phyloP scores from a whole-genome alignment of 1,140 invertebrate species.

The Achroia grisella region DNA sequence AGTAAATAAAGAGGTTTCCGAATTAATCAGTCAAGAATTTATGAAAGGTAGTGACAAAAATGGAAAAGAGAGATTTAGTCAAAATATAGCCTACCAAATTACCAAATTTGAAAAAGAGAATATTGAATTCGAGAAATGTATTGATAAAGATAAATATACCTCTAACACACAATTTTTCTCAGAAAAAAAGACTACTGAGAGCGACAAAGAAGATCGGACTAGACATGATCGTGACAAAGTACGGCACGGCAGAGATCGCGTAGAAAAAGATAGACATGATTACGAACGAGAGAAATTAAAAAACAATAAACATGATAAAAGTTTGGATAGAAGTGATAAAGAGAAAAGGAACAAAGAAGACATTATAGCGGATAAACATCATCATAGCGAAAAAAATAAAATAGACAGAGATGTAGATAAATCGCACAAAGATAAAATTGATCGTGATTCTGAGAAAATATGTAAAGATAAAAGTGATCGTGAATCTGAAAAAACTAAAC shows the following conservation, averaged over 20 bases:
- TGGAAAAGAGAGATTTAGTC: constrained; percentile 33
- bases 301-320: constrained; percentile 38
- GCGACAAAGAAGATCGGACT: constrained; percentile 41
- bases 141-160: constrained; percentile 33
- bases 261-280: constrained; percentile 68
- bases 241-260: constrained; percentile 47
- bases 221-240: constrained; percentile 48
- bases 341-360: constrained; percentile 68
- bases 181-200: constrained; percentile 36
- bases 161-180: constrained; percentile 17
- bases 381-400: constrained; percentile 48
- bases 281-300: constrained; percentile 62
- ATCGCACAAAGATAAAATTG: constrained; percentile 3
- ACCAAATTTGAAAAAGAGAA: constrained; percentile 45
- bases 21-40: constrained; percentile 19
- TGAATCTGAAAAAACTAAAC: constrained; percentile 47
- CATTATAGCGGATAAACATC: constrained; percentile 55
- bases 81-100: constrained; percentile 21
- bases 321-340: constrained; percentile 42
- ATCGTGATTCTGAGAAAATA: constrained; percentile 38
- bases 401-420: constrained; percentile 31
- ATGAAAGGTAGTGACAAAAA: constrained; percentile 25
- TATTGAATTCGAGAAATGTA: constrained; percentile 42
- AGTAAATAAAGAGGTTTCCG: constrained; percentile 24
- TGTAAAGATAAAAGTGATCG: constrained; percentile 54